Base-by-base conservation (phyloP, 2,888 invertebrate species). In the Andrena marginata region DNA sequence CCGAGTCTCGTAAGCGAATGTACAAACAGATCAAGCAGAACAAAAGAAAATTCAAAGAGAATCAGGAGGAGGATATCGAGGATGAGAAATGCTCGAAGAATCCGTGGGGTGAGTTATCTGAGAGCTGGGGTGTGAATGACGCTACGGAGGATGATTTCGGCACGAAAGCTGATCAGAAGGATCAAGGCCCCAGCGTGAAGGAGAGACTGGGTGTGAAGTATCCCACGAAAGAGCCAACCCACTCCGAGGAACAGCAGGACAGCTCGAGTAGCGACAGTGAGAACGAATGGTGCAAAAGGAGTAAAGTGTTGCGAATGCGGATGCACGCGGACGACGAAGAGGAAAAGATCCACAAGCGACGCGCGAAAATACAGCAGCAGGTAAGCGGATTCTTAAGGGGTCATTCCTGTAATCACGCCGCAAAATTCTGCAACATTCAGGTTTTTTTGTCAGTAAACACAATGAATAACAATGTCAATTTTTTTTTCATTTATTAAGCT, bases 301-400 rank as follows among this genome's bases (percentile, higher is more conserved):
- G 95, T 68, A 97, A 97, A 94, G 94, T 96, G 64, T 96, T 97
- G 8, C 94, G 97, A 89, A 97, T 97, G 97, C 95, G 97, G 89
- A 98, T 98, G 97, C 97, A 97, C 93, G 98, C 98, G n/a, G 98
- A 97, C 94, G 97, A 97, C 91, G 97, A 97, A 94, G 97, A 97
- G 93, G 96, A 96, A 75, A 96, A 96, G 91, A 93, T 95, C 31
- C 94, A 95, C 81, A 93, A 92, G 77, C 92, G 93, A 23, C 91
- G 91, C 29, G 89, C 89, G 0, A 90, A 92, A 64, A 83, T 90
- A 48, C 83, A 82, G 23, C 85, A 84, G n/a, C 82, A 89, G 84
- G 92, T 92, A 42, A 68, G 85, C 88, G 54, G 33, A 64, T 49
- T 10, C 56, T 29, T 29, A 29, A 29, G 29, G 29, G 29, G 29